Percentiles rank a stretch among this genome's conserved stretches.
phyloP scores from a whole-genome alignment of 2,888 invertebrate genomes.

The Drosophila atripex region DNA sequence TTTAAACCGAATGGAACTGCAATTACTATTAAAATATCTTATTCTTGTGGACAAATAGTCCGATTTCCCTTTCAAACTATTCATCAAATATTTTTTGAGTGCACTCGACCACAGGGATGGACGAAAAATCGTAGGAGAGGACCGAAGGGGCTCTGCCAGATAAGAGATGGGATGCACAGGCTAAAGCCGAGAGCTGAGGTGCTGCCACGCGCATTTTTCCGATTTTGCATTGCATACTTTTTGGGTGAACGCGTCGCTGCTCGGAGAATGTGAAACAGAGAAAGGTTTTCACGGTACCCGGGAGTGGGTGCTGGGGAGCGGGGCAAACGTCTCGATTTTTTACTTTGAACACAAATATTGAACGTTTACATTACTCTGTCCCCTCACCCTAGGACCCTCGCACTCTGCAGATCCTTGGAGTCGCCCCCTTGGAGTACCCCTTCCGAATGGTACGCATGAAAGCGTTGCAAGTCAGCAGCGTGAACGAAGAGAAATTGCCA shows the following conservation, averaged over 20 bases:
- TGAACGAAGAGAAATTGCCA: constrained; percentile 74
- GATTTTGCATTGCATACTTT: constrained; percentile 75
- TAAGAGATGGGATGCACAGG: constrained; percentile 13
- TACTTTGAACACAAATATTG: constrained; percentile 72
- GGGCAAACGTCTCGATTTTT: constrained; percentile 48
- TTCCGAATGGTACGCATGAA: constrained; percentile 63
- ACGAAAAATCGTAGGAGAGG: not conserved
- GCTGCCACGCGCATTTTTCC: constrained; percentile 58
- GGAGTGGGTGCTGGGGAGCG: not conserved
- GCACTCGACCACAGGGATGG: not conserved
- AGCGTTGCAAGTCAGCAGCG: constrained; percentile 76
- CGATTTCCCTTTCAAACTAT: not conserved
- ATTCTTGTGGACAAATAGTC: not conserved
- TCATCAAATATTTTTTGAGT: not conserved
- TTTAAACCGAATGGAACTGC: not conserved
- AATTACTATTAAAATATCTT: not conserved
- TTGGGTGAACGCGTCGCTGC: constrained; percentile 70
- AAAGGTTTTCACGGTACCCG: not conserved
- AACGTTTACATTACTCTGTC: constrained; percentile 63
- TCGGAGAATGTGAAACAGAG: constrained; percentile 30
- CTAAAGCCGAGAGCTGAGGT: constrained; percentile 34
- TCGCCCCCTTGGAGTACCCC: not conserved
- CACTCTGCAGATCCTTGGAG: not conserved
- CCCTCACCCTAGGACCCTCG: not conserved
- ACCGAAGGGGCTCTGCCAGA: constrained; percentile 17